Percentiles rank a stretch among this genome's conserved stretches.
Conservation (phyloP, 1,140 invertebrate genomes). For the Rhopalosiphum padi region DNA sequence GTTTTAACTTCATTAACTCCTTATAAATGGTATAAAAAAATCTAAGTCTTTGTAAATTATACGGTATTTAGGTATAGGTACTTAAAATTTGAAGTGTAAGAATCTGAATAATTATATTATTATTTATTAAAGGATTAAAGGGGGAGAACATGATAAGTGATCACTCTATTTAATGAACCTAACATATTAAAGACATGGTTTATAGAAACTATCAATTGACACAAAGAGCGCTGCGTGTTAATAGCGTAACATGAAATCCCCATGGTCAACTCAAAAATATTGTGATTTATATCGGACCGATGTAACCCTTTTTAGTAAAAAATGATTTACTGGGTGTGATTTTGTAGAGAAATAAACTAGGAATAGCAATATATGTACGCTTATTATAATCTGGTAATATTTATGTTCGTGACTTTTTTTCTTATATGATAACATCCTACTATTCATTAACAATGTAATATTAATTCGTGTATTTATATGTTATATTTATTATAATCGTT, state of each 20-base stretch:
- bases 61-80: no score
- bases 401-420: not conserved
- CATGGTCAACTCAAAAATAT: not conserved
- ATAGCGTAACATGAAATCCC: not conserved
- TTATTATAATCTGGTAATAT: not conserved
- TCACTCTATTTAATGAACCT: not conserved
- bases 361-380: not conserved
- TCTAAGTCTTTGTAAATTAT: not conserved
- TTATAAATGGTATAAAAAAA: not conserved
- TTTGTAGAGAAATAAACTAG: not conserved
- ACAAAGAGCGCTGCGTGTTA: not conserved
- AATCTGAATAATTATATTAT: not conserved
- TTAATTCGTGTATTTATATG: not conserved
- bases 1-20: not conserved
- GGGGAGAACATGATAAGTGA: not conserved
- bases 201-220: not conserved
- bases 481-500: not conserved
- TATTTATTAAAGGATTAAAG: not conserved
- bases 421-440: not conserved
- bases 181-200: not conserved
- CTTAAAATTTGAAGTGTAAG: not conserved
- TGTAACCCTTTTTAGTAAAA: not conserved
- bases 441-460: not conserved
- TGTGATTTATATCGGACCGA: not conserved
- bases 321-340: conserved; percentile 11